Conservation (phyloP, 2,113 vertebrate species). For the Taxidea taxus region DNA sequence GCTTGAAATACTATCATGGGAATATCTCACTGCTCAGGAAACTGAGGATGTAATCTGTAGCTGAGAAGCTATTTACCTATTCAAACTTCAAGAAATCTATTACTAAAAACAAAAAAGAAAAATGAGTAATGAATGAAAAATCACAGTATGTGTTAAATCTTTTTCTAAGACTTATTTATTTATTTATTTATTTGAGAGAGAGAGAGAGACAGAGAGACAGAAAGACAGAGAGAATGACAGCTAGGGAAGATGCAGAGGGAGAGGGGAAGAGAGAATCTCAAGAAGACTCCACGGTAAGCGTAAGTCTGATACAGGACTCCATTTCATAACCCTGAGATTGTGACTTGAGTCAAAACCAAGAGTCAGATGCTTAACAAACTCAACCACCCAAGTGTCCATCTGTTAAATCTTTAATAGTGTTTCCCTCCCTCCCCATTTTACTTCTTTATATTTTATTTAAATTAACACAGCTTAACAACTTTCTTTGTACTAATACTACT, state of each 20-base stretch:
- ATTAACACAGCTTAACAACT: background rate
- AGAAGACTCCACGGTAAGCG: too few relatives aligned
- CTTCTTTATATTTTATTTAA: background rate
- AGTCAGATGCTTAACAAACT: too few relatives aligned
- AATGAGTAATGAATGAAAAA: background rate
- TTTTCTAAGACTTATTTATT: too few relatives aligned
- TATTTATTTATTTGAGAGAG: too few relatives aligned
- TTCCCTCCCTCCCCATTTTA: background rate
- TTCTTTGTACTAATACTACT: background rate
- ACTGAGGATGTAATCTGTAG: background rate
- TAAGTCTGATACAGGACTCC: too few relatives aligned
- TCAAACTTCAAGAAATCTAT: background rate
- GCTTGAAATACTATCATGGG: background rate
- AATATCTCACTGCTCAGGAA: background rate
- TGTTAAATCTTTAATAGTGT: background rate
- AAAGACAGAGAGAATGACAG: too few relatives aligned
- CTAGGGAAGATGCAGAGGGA: too few relatives aligned
- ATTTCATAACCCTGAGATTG: too few relatives aligned
- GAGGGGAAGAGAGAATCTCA: too few relatives aligned
- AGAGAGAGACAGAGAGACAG: too few relatives aligned
- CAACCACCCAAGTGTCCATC: too few relatives aligned
- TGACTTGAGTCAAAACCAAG: too few relatives aligned
- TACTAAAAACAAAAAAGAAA: background rate
- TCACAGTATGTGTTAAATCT: background rate
- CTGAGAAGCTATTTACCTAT: background rate